phyloP scores from a whole-genome alignment of 1,140 invertebrate species.

The Platorchestia sp. region DNA sequence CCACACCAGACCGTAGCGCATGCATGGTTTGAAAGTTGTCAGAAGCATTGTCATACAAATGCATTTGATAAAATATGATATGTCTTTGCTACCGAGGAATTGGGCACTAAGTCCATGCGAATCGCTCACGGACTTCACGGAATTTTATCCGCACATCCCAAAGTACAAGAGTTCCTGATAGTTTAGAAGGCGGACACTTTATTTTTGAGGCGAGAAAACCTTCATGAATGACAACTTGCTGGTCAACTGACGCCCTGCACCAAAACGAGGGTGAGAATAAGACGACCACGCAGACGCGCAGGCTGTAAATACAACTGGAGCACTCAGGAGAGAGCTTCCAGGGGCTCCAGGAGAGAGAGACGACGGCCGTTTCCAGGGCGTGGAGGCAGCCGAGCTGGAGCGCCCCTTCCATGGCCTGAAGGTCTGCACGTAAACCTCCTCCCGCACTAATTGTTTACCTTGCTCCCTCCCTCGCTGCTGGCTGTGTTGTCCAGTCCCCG shows the following conservation, averaged over 20 bases:
- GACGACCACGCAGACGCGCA: neutral
- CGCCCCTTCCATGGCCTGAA: neutral
- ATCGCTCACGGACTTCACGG: neutral
- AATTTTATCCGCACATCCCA: neutral
- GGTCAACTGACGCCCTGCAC: neutral
- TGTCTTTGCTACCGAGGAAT: neutral
- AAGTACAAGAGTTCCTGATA: neutral
- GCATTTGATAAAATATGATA: neutral
- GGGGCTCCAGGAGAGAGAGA: too few relatives aligned
- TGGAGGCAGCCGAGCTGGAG: neutral
- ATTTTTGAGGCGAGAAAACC: neutral
- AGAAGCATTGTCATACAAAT: too few relatives aligned
- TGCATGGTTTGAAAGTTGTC: too few relatives aligned
- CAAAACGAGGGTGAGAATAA: neutral
- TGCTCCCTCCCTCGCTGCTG: neutral
- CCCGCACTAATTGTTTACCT: conserved; percentile 31
- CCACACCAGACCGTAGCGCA: too few relatives aligned
- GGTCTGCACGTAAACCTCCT: neutral
- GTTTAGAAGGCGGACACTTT: neutral
- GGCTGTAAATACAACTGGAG: neutral
- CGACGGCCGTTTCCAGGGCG: too few relatives aligned
- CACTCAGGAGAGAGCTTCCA: too few relatives aligned
- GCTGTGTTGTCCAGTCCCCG: neutral
- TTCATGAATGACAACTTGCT: neutral
- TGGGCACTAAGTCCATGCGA: neutral